These are phyloP conservation scores for Gambusia holbrooki DNA, from an alignment of 2,113 vertebrate genomes.

Conservation along the genomic window DNA sequence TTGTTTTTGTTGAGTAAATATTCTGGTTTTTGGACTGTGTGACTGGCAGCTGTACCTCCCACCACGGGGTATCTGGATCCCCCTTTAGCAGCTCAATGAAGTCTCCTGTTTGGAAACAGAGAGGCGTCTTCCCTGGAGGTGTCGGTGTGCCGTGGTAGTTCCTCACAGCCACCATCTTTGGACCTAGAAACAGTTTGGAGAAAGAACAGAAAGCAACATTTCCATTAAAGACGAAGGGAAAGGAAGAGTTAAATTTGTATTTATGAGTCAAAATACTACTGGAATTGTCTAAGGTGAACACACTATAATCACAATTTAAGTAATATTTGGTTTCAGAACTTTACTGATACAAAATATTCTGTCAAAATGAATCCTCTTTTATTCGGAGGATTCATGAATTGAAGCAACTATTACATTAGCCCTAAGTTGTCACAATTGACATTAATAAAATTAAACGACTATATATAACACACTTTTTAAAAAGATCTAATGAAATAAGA, in stretches of 20 bases:
- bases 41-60: conserved; percentile 85
- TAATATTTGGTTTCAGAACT: background rate
- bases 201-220: background rate
- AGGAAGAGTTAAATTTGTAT: too few relatives aligned
- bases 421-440: too few relatives aligned
- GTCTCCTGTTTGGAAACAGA: conserved; percentile 91
- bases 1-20: background rate
- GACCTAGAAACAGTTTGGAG: conserved; percentile 79
- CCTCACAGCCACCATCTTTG: conserved; percentile 94
- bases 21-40: background rate
- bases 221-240: background rate
- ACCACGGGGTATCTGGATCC: conserved; percentile 92
- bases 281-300: background rate
- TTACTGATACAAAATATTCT: too few relatives aligned
- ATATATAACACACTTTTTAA: too few relatives aligned
- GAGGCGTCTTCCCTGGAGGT: conserved; percentile 84
- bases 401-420: too few relatives aligned
- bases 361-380: too few relatives aligned
- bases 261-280: background rate
- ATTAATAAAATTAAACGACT: too few relatives aligned
- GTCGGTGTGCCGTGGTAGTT: conserved; percentile 91
- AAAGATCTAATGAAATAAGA: too few relatives aligned
- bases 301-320: background rate
- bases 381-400: too few relatives aligned
- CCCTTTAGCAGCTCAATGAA: conserved; percentile 93